A percentile compares a stretch with the other conserved stretches of the same genome.
These are phyloP conservation scores for Actinemys pallida DNA, from an alignment of 2,113 vertebrate genomes.

Conservation along the genomic window DNA sequence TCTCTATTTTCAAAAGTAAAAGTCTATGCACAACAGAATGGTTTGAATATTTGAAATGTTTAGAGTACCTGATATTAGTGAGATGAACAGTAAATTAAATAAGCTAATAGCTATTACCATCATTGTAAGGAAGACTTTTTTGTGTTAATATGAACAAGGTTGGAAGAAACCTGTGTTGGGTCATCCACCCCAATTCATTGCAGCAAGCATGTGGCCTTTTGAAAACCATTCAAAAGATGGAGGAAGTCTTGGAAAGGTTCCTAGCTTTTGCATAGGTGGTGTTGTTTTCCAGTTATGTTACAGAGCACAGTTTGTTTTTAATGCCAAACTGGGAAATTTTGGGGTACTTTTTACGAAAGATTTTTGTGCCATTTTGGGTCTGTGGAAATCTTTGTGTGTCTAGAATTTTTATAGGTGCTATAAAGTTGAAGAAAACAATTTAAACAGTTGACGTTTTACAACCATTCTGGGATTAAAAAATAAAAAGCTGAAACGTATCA, in stretches of 20 bases:
- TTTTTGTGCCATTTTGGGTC: constrained; percentile 11
- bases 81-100: background rate
- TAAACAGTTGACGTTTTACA: constrained; percentile 68
- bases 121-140: background rate
- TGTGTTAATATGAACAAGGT: accelerated
- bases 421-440: constrained; percentile 60
- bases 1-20: background rate
- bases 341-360: accelerated
- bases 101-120: background rate
- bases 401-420: constrained; percentile 46
- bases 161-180: background rate
- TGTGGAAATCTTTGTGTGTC: constrained; percentile 38
- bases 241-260: constrained; percentile 7
- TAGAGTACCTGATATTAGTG: background rate
- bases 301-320: constrained; percentile 22
- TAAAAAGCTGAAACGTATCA: constrained; percentile 48
- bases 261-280: background rate
- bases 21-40: background rate
- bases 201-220: accelerated
- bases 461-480: constrained; percentile 50
- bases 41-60: accelerated
- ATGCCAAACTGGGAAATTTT: background rate
- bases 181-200: accelerated
- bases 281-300: constrained; percentile 9
- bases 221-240: background rate